Evolutionary conservation across 2,113 vertebrate species (phyloP), one percentile per base, ranked within the genome.

Genomic region (Mesoclemmys tuberculata): DNA sequence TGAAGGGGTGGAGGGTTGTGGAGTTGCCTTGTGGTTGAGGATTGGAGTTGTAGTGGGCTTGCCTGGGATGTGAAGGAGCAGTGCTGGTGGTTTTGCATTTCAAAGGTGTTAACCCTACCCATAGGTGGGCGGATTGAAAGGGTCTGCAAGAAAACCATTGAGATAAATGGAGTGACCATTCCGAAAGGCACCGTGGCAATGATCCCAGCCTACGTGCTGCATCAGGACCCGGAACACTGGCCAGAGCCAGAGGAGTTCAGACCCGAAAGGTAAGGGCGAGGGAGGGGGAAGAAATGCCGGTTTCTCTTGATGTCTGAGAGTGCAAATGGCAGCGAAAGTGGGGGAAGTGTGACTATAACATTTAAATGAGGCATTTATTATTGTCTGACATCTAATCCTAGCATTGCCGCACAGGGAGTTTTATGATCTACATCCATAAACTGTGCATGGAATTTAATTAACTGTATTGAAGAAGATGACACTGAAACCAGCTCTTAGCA

Each of bases 121-220:
- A 14, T 3, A 0, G 91, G 54, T 4, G 31, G 89, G 0, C 94
- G 98, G 31, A 7, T 99, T 31, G 97, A 99, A 16, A 98, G 99
- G n/a, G 44, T 98, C 46, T 99, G 98, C 95, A 99, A 99, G 96
- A 96, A 98, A 48, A 97, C 98, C 0, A 92, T 99, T 80, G 98
- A 99, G 96, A 64, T 99, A 41, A 97, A 90, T 5, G 98, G 98
- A 3, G 35, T 99, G 61, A 96, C 97, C 7, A 98, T 99, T 88
- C 98, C 99, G 10, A 94, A 98, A 92, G 97, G 91, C 13, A 97
- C 90, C 26, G 90, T 97, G 4, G 82, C 98, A 7, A 0, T 93
- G 21, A 96, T 99, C 48, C 99, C 99, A 22, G 80, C 49, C 1
- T 98, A 92, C 0, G 79, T 85, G 26, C 75, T 98, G 55, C 98